These are phyloP conservation scores for Marmota monax DNA, from an alignment of 2,113 vertebrate genomes.

Conservation along the genomic window DNA sequence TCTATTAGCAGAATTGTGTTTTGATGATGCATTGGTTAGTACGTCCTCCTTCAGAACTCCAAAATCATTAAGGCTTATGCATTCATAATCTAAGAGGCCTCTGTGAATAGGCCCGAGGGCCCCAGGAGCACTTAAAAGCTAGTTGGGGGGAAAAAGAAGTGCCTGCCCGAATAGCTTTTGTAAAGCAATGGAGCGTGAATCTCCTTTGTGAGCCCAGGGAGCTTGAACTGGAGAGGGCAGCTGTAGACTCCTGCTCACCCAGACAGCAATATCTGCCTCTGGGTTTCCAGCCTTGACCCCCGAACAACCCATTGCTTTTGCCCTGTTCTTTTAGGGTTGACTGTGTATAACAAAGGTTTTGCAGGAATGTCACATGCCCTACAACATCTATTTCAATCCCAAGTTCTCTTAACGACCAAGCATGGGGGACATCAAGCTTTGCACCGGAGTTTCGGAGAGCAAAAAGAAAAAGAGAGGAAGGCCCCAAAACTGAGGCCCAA, in stretches of 20 bases:
- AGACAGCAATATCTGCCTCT: background rate
- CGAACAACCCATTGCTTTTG: constrained; percentile 4
- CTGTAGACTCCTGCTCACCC: constrained; percentile 16
- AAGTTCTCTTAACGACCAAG: constrained; percentile 15
- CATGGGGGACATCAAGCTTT: background rate
- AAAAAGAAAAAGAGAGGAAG: background rate
- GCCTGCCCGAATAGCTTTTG: constrained; percentile 62
- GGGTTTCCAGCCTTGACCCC: constrained; percentile 23
- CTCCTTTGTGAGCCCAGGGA: constrained; percentile 61
- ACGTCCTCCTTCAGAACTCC: constrained; percentile 52
- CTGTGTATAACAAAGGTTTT: background rate
- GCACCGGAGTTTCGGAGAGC: background rate
- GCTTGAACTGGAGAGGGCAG: background rate
- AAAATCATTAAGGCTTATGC: constrained; percentile 52
- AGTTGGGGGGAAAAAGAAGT: background rate
- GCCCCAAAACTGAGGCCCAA: background rate
- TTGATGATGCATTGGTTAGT: background rate
- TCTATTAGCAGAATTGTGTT: constrained; percentile 46
- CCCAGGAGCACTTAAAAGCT: constrained; percentile 44
- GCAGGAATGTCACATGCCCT: background rate
- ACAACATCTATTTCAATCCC: constrained; percentile 42
- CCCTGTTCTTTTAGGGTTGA: background rate
- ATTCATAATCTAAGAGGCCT: constrained; percentile 61
- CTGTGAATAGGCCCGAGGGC: constrained; percentile 30
- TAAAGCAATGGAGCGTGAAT: background rate